Conservation (phyloP, 2,113 vertebrate genomes). For the Benitochromis conjunctus region DNA sequence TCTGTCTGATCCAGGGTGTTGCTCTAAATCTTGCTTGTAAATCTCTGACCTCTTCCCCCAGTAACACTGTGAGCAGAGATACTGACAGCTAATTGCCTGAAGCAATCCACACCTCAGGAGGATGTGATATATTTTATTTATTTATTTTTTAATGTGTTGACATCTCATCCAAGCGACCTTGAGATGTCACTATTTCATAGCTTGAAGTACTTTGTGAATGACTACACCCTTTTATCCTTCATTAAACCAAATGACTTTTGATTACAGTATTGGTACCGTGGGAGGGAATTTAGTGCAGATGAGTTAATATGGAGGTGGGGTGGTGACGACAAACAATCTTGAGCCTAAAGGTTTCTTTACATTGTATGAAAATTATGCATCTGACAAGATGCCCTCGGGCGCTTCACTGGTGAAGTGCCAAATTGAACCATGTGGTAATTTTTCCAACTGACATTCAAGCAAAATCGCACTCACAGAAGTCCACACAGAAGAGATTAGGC, state of each 20-base stretch:
- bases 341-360: neutral
- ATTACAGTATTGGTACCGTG: neutral
- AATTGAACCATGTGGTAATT: neutral
- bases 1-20: constrained; percentile 24
- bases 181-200: neutral
- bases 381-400: neutral
- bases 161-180: neutral
- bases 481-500: neutral
- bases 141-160: neutral
- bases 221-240: neutral
- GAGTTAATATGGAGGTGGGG: neutral
- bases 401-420: neutral
- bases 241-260: neutral
- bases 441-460: neutral
- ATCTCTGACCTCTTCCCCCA: neutral
- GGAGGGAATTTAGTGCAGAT: neutral
- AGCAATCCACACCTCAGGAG: neutral
- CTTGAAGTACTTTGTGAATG: neutral
- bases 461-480: neutral
- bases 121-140: neutral
- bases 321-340: neutral
- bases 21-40: constrained; percentile 17
- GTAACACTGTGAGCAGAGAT: neutral
- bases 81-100: neutral
- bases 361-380: neutral